A percentile compares a stretch with the other conserved stretches of the same genome.
phyloP scores from a whole-genome alignment of 2,797 vertebrate species.

The Peromyscus aztecus region DNA sequence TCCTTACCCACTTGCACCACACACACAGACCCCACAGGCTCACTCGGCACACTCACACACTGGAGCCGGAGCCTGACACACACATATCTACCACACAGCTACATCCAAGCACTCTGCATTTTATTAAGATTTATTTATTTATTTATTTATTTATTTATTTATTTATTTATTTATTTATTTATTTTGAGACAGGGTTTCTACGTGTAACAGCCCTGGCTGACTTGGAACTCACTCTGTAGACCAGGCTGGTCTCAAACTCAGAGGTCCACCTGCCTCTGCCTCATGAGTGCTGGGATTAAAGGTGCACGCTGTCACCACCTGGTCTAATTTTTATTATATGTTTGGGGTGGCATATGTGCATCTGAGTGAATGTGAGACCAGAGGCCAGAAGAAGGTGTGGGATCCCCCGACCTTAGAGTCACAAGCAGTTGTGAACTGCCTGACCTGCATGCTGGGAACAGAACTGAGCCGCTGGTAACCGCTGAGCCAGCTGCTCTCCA shows the following conservation, averaged over 20 bases:
- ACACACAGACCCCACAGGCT: too few relatives aligned
- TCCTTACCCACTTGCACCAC: too few relatives aligned
- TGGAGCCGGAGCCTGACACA: too few relatives aligned
- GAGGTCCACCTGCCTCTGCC: background rate
- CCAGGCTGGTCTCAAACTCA: background rate
- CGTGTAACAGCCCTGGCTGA: background rate
- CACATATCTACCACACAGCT: too few relatives aligned
- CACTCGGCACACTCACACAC: background rate
- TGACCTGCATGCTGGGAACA: background rate
- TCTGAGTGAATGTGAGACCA: background rate
- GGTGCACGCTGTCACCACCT: rapidly evolving
- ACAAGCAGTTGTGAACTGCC: background rate
- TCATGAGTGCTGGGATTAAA: background rate
- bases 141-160: too few relatives aligned
- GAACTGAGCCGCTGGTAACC: background rate
- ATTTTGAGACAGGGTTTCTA: background rate
- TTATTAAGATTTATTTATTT: too few relatives aligned
- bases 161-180: too few relatives aligned
- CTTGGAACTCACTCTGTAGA: background rate
- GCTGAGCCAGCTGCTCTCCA: background rate
- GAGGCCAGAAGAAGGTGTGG: background rate
- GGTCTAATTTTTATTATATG: background rate
- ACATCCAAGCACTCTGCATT: too few relatives aligned
- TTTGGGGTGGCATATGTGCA: too few relatives aligned
- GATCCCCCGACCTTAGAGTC: background rate